These are phyloP conservation scores for Odontomyia ornata DNA, from an alignment of 2,888 invertebrate genomes.

Conservation along the genomic window DNA sequence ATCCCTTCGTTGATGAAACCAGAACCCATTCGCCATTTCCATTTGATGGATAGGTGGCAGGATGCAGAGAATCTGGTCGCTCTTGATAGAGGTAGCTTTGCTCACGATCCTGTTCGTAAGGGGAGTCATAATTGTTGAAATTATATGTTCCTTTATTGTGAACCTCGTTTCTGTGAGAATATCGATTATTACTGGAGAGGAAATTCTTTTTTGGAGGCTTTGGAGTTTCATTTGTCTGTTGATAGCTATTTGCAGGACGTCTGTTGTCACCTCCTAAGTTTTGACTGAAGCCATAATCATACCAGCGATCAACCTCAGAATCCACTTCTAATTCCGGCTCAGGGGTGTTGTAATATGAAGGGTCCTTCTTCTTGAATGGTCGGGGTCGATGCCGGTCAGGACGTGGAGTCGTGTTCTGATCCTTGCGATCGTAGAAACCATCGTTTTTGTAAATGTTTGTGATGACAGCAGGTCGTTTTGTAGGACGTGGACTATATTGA, in stretches of 20 bases:
- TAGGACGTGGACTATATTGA: neutral
- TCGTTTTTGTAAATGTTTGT: constrained; percentile 34
- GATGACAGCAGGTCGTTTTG: constrained; percentile 32
- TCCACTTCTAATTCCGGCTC: constrained; percentile 43
- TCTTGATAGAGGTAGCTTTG: constrained; percentile 18
- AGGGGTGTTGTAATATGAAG: constrained; percentile 16
- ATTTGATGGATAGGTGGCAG: constrained; percentile 69
- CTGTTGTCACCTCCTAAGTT: constrained; percentile 37
- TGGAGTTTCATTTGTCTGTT: constrained; percentile 6
- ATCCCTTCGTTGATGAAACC: constrained; percentile 80
- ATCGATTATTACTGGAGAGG: neutral
- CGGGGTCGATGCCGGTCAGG: constrained; percentile 12
- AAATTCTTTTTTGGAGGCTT: constrained; percentile 15
- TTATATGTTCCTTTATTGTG: neutral
- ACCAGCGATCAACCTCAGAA: constrained; percentile 46
- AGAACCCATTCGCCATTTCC: constrained; percentile 82
- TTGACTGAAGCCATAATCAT: constrained; percentile 47
- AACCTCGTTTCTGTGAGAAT: neutral
- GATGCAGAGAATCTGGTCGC: constrained; percentile 58
- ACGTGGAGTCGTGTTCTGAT: neutral
- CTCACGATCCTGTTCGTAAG: neutral
- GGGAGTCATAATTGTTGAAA: constrained; percentile 33
- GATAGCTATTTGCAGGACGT: constrained; percentile 11
- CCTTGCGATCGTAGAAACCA: constrained; percentile 36
- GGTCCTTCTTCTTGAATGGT: constrained; percentile 25